These are phyloP conservation scores for Neocrepidodera transversa DNA, from an alignment of 2,888 invertebrate species.

Conservation along the genomic window DNA sequence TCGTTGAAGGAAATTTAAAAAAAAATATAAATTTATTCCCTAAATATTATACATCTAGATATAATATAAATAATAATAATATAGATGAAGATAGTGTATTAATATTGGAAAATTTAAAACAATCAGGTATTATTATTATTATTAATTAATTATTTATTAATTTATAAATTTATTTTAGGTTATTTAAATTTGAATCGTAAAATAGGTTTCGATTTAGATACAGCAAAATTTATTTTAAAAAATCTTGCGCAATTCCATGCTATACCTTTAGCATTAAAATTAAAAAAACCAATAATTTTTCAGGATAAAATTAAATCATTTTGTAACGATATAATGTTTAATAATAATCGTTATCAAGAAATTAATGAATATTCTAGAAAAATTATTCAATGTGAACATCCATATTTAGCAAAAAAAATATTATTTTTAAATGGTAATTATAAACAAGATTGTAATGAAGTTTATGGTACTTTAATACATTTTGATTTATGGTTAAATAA, in stretches of 20 bases:
- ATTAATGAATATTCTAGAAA: neutral
- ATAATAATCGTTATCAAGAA: no score
- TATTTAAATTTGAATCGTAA: conserved; percentile 58
- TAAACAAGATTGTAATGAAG: conserved; percentile 48
- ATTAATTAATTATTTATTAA: neutral
- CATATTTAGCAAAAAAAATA: no score
- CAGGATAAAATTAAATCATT: conserved; percentile 50
- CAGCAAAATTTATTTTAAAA: conserved; percentile 57
- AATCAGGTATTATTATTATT: conserved; percentile 48
- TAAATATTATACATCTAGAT: conserved; percentile 63
- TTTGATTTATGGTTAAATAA: conserved; percentile 68
- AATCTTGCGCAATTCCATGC: conserved; percentile 64
- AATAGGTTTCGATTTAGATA: conserved; percentile 60
- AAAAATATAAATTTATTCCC: conserved; percentile 60
- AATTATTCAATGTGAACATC: no score
- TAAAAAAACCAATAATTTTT: conserved; percentile 56
- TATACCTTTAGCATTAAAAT: conserved; percentile 63
- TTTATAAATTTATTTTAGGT: neutral
- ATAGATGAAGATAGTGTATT: conserved; percentile 65
- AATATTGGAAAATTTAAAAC: conserved; percentile 65
- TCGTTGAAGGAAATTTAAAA: conserved; percentile 62
- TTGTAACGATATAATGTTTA: no score
- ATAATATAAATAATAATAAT: conserved; percentile 53
- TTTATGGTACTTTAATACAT: conserved; percentile 64
- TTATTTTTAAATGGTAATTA: no score